phyloP scores from a whole-genome alignment of 1,140 invertebrate species.

The Bathynomus jamesi region DNA sequence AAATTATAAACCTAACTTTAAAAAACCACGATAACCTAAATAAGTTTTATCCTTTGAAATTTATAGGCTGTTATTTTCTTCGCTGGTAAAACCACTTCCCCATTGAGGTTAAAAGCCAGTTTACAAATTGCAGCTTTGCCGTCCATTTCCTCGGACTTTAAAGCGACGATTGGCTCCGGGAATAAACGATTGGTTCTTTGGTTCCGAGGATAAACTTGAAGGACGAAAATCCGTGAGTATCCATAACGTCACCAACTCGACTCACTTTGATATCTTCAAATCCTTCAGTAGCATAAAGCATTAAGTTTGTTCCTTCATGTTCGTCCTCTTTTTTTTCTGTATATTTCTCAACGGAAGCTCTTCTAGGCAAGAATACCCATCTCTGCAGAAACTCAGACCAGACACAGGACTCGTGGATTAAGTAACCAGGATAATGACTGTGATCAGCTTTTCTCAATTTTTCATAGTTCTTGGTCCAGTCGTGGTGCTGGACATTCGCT shows the following conservation, averaged over 20 bases:
- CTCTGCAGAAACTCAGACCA: conserved; percentile 76
- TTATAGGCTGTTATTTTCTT: conserved; percentile 76
- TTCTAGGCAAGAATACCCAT: conserved; percentile 84
- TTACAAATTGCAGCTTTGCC: conserved; percentile 85
- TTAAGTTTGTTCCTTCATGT: conserved; percentile 76
- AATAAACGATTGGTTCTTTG: too few relatives aligned
- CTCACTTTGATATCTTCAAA: conserved; percentile 62
- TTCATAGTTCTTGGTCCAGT: conserved; percentile 65
- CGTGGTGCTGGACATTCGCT: conserved; percentile 71
- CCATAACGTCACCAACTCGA: conserved; percentile 56
- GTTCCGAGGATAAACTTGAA: conserved; percentile 95
- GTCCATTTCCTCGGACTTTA: conserved; percentile 88
- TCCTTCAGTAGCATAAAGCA: conserved; percentile 72
- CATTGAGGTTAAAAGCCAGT: conserved; percentile 74
- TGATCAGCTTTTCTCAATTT: conserved; percentile 52
- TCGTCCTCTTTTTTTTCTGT: conserved; percentile 90
- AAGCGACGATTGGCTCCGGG: conserved; percentile 77
- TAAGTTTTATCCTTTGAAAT: conserved; percentile 97
- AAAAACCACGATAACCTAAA: too few relatives aligned
- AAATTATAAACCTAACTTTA: too few relatives aligned
- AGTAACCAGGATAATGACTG: conserved; percentile 75
- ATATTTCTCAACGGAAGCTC: conserved; percentile 79
- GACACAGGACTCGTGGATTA: conserved; percentile 88
- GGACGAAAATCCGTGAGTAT: conserved; percentile 87
- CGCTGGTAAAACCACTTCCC: conserved; percentile 74